Conservation (phyloP, 30 jellyfish, hydroid and myxozoan species). For the Haliclystus octoradiatus region DNA sequence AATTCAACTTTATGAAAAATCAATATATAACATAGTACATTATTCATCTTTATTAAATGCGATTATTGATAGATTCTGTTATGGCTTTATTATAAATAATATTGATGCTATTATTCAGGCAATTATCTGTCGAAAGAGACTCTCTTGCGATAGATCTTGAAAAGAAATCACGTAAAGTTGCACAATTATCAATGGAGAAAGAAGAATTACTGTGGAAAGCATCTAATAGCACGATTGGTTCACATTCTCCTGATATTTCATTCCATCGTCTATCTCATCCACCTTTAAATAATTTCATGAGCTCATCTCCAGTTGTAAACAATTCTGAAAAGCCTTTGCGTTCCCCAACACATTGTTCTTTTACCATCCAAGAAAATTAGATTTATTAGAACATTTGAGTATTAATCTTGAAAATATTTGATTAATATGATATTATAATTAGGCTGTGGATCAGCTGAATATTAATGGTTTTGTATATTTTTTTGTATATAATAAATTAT, state of each 20-base stretch:
- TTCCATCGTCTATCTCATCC: not conserved
- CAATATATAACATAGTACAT: not conserved
- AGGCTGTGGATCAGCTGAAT: no score
- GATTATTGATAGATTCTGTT: not conserved
- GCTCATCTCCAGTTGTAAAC: not conserved
- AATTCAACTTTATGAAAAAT: no score
- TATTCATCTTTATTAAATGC: not conserved
- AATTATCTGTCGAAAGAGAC: constrained; percentile 85
- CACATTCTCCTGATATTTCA: not conserved
- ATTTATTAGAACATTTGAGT: no score
- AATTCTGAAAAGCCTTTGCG: not conserved
- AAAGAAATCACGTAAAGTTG: constrained; percentile 61
- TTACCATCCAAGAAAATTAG: not conserved
- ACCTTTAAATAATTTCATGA: not conserved
- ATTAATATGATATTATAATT: no score
- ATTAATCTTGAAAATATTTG: no score
- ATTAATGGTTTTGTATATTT: no score
- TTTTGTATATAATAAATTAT: no score
- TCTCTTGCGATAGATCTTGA: constrained; percentile 60
- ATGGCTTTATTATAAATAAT: not conserved
- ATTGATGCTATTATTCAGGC: constrained; percentile 29
- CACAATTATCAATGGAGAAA: constrained; percentile 89
- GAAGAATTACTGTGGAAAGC: constrained; percentile 95
- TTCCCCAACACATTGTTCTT: not conserved
- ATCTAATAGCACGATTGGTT: constrained; percentile 12